Conservation (phyloP, 30 jellyfish, hydroid and myxozoan genomes). For the Haliclystus octoradiatus region DNA sequence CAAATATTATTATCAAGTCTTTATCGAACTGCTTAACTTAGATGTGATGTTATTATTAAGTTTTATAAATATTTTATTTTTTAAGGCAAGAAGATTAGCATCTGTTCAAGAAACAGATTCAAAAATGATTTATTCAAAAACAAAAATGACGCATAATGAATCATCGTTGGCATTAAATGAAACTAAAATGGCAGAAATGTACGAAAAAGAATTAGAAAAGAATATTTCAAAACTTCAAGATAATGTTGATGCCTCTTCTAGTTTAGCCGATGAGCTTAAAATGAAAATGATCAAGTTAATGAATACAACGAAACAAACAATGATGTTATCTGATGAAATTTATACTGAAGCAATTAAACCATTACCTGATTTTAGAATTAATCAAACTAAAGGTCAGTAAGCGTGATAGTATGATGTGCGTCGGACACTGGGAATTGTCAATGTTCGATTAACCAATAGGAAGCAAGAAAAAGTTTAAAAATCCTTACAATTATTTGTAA, state of each 20-base stretch:
- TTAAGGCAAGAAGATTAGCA: constrained; percentile 94
- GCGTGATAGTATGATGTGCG: too few species aligned
- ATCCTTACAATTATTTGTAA: too few species aligned
- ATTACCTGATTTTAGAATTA: constrained; percentile 62
- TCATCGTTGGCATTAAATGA: constrained; percentile 41
- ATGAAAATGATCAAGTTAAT: constrained; percentile 22
- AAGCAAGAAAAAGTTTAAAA: too few species aligned
- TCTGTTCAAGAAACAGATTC: constrained; percentile 67
- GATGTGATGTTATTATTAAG: too few species aligned
- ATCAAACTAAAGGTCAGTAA: constrained; percentile 37
- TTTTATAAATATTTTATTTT: too few species aligned
- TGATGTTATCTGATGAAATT: constrained; percentile 40
- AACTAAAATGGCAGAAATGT: constrained; percentile 52
- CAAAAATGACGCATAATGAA: constrained; percentile 55
- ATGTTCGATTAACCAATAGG: too few species aligned
- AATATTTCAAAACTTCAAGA: constrained; percentile 32
- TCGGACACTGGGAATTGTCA: too few species aligned
- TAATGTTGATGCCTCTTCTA: constrained; percentile 40
- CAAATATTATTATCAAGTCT: too few species aligned
- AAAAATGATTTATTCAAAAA: constrained; percentile 21
- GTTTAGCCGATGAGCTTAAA: constrained; percentile 37
- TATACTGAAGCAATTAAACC: constrained; percentile 54
- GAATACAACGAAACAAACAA: constrained; percentile 36
- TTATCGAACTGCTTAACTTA: too few species aligned
- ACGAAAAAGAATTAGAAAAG: constrained; percentile 41